A percentile compares a stretch with the other conserved stretches of the same genome.
These are phyloP conservation scores for Echinarachnius parma DNA, from an alignment of 53 echinoderm and acorn worm genomes.

Conservation along the genomic window DNA sequence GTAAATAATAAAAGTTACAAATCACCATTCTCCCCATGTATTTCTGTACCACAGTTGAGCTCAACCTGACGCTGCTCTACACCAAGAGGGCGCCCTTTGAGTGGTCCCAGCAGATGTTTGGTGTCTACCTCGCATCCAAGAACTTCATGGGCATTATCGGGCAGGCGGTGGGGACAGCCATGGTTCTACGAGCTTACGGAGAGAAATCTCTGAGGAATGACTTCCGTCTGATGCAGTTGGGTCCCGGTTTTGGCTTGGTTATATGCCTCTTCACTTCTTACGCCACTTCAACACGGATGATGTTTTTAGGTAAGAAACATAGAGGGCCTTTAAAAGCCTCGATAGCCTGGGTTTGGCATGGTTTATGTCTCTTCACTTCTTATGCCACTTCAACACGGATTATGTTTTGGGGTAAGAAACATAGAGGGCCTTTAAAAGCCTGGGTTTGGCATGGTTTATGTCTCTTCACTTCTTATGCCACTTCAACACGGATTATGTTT, in stretches of 20 bases:
- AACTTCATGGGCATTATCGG: constrained; percentile 44
- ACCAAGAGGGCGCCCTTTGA: constrained; percentile 52
- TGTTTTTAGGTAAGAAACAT: constrained; percentile 22
- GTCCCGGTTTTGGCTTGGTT: constrained; percentile 5
- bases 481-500: not conserved
- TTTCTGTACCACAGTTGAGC: constrained; percentile 48
- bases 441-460: not conserved
- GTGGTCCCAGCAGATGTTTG: constrained; percentile 49
- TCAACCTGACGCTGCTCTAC: constrained; percentile 37
- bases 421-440: no score
- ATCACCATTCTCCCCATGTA: no score
- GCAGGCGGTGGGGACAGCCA: constrained; percentile 43
- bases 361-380: no score
- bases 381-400: no score
- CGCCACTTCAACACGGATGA: not conserved
- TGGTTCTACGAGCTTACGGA: constrained; percentile 35
- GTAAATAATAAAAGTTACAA: no score
- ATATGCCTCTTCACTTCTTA: not conserved
- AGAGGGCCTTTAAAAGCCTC: no score
- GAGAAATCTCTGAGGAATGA: constrained; percentile 28
- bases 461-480: not conserved
- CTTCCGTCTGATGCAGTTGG: constrained; percentile 27
- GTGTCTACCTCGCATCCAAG: constrained; percentile 50
- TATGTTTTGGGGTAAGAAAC: no score
- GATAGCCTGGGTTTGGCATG: no score